phyloP scores from a whole-genome alignment of 2,113 vertebrate genomes.

The Strix uralensis region DNA sequence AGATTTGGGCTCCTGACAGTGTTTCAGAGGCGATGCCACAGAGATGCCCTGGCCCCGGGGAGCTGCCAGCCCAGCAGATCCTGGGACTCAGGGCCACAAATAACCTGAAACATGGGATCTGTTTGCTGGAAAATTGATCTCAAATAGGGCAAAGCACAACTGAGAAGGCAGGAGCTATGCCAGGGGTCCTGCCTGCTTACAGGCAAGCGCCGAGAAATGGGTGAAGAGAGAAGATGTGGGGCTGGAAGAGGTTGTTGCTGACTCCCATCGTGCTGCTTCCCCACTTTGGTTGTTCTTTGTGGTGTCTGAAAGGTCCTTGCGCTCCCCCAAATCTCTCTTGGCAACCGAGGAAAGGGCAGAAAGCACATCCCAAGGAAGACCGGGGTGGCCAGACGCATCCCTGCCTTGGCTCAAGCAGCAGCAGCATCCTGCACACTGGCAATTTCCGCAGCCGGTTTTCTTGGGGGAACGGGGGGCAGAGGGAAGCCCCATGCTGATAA shows the following conservation, averaged over 20 bases:
- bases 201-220: background rate
- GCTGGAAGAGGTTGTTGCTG: background rate
- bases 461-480: conserved; percentile 32
- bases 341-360: background rate
- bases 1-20: background rate
- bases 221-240: background rate
- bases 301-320: background rate
- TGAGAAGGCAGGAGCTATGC: background rate
- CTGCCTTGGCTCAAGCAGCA: background rate
- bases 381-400: background rate
- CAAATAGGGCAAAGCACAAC: background rate
- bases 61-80: background rate
- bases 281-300: rapidly evolving
- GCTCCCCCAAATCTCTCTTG: background rate
- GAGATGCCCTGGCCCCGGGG: background rate
- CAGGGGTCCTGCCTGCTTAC: background rate
- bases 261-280: background rate
- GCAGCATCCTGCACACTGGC: background rate
- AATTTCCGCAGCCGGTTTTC: conserved; percentile 24
- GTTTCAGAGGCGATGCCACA: rapidly evolving
- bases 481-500: conserved; percentile 78
- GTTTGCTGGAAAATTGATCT: background rate
- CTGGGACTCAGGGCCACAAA: background rate
- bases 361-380: background rate
- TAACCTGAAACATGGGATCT: background rate